Base-by-base conservation (phyloP, 1,140 invertebrate genomes). In the Coelopa frigida region DNA sequence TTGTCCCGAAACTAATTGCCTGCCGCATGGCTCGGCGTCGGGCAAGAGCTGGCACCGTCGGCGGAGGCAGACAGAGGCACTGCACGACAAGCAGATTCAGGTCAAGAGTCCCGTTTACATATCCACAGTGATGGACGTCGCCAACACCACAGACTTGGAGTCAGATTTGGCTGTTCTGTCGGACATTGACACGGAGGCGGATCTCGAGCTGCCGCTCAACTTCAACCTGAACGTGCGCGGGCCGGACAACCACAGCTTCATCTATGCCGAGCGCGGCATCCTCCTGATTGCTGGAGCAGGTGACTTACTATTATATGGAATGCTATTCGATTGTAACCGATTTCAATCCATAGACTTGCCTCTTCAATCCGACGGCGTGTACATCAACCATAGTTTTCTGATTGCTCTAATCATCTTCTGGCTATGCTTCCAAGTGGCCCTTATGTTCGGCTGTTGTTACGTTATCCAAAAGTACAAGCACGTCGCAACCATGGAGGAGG, bases 271-370 rank as follows among this genome's bases (percentile, higher is more conserved):
- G 22, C 65, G 69, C 33, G 67, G 70, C 15, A 66, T 69, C 41
- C 56, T 75, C 44, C 51, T 75, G 15, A 70, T 75, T 18, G 72
- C 73, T 1, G 73, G 73, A 43, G 72, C 71, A 39, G 72, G 69
- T 71, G 57, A 58, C 4, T 12, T 21, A 29, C 0, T 14, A 14
- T 14, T 12, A 22, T 5, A 4, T 18, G 6, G 11, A 23, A 27
- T 14, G 11, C 17, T 11, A 38, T 40, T 38, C n/a, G n/a, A n/a
- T n/a, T 29, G 5, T 8, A 14, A 21, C 17, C 5, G 24, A 32
- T 22, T 46, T 5, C n/a, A n/a, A n/a, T n/a, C n/a, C n/a, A n/a
- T n/a, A n/a, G n/a, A n/a, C n/a, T n/a, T n/a, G n/a, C n/a, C n/a
- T 47, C 54, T 61, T 15, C 58, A 61, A 33, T 45, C 57, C 38